Evolutionary conservation across 2,797 vertebrate species (phyloP).

Genomic region (Rhynchotus rufescens): DNA sequence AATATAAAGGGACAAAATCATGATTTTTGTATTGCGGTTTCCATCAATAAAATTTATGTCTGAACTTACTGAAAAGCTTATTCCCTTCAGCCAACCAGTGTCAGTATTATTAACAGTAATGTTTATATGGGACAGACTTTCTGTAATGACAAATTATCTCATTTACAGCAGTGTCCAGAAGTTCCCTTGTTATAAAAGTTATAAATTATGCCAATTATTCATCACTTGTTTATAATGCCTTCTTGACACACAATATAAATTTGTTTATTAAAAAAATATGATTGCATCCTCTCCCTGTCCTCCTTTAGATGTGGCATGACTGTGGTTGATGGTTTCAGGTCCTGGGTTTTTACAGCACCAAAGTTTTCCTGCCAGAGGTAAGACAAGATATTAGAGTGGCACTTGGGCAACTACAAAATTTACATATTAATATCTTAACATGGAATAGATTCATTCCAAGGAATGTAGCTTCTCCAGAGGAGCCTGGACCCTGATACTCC

Average conservation of each 20-base stretch:
- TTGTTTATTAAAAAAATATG: neutral
- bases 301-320: neutral
- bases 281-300: neutral
- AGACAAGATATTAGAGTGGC: neutral
- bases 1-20: neutral
- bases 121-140: constrained; percentile 14
- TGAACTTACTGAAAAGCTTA: neutral
- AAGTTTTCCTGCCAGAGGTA: neutral
- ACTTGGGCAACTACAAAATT: neutral
- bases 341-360: neutral
- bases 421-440: neutral
- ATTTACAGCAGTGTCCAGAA: constrained; percentile 30
- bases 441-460: neutral
- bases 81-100: neutral
- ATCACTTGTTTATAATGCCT: constrained; percentile 25
- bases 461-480: neutral
- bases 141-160: constrained; percentile 35
- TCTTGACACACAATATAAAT: constrained; percentile 12
- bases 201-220: constrained; percentile 59
- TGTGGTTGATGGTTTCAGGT: neutral
- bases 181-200: constrained; percentile 23
- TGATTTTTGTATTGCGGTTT: neutral
- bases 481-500: neutral
- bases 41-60: constrained; percentile 7
- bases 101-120: constrained; percentile 2